phyloP scores from a whole-genome alignment of 2,113 vertebrate species.

The Sigmodon hispidus region DNA sequence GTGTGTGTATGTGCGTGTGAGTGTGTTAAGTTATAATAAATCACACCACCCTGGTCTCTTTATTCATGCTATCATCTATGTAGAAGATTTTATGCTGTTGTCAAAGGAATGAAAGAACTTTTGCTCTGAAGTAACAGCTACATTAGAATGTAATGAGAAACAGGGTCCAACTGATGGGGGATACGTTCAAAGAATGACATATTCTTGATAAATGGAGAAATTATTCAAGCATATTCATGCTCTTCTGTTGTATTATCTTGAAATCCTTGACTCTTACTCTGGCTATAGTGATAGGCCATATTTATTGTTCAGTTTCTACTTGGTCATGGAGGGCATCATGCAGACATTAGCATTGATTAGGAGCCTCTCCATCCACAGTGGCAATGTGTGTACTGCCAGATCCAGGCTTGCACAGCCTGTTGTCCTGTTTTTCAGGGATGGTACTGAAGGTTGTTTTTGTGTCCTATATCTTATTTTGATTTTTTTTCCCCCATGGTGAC shows the following conservation, averaged over 20 bases:
- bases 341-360: background rate
- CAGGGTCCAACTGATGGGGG: background rate
- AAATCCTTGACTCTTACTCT: background rate
- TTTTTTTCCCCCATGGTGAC: background rate
- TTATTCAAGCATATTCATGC: background rate
- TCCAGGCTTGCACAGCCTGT: background rate
- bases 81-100: constrained; percentile 27
- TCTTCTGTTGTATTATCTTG: background rate
- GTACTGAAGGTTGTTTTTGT: background rate
- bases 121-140: constrained; percentile 45
- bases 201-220: constrained; percentile 10
- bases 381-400: background rate
- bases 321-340: background rate
- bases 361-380: background rate
- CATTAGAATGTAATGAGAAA: background rate
- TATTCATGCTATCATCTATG: background rate
- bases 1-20: background rate
- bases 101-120: constrained; percentile 19
- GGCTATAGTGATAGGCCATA: background rate
- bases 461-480: background rate
- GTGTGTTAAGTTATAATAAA: background rate
- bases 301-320: background rate
- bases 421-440: background rate
- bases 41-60: background rate
- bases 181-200: background rate